Evolutionary conservation across 2,888 invertebrate genomes (phyloP), one percentile per base, ranked within the genome.

Genomic region (Cyclophora punctaria): DNA sequence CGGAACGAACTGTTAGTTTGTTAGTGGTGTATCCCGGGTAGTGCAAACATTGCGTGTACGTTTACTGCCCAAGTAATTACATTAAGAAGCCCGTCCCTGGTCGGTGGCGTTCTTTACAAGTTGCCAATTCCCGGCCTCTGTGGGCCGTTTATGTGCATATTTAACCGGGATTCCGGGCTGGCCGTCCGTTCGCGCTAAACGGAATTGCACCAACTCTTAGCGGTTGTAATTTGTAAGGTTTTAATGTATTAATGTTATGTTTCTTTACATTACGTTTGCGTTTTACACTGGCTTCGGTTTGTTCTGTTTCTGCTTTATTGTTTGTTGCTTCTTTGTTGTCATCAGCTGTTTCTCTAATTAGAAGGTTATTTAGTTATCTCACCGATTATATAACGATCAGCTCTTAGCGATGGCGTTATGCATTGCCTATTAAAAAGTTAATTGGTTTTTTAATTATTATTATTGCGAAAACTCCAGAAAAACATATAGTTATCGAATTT

Each of bases 61-160:
- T 57, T 59, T 57, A 62, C 66, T 63, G 60, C 64, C 62, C 58
- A 51, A 63, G 69, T 78, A 77, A 78, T 80, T 74, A 78, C 77
- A 75, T 77, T 77, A 77, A 71, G 69, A 68, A 63, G 66, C 62
- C 65, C 37, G 37, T 64, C 72, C 68, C 69, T 65, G 67, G 65
- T 59, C 58, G 37, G 37, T 66, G 63, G 59, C 65, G 71, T 73
- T 78, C 74, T 72, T 73, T 69, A 55, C 63, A 59, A 66, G 59
- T 52, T 63, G 69, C 68, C 75, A 67, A 75, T 76, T 73, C 73
- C 72, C 72, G 62, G 47, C 61, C 64, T 66, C 64, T 64, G 67
- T 65, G 66, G 71, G 65, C 65, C 67, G 72, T 76, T 74, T 69
- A 68, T 59, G 64, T 80, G 75, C 78, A 81, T 79, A 78, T 80